A percentile compares a stretch with the other conserved stretches of the same genome.
phyloP scores from a whole-genome alignment of 2,888 invertebrate genomes.

The Drosophila paramelanica region DNA sequence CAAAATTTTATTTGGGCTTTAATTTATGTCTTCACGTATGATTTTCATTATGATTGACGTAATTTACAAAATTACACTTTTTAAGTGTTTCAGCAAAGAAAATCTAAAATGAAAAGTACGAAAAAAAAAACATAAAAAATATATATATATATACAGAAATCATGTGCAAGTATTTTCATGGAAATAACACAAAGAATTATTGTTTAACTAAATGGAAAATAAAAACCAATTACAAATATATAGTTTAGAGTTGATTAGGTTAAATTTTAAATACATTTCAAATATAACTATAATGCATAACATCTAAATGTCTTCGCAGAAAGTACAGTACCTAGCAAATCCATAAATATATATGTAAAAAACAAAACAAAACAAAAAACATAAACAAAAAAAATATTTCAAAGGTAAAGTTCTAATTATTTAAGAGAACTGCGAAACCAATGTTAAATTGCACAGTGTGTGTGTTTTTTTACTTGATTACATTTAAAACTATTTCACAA shows the following conservation, averaged over 20 bases:
- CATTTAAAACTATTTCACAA: conserved; percentile 36
- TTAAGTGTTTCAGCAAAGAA: conserved; percentile 15
- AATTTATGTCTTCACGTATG: conserved; percentile 58
- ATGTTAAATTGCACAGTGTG: conserved; percentile 49
- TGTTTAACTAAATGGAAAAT: conserved; percentile 32
- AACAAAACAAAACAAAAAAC: conserved; percentile 7
- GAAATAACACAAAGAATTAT: conserved; percentile 71
- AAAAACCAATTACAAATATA: conserved; percentile 18
- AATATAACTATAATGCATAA: conserved; percentile 27
- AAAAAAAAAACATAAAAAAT: conserved; percentile 18
- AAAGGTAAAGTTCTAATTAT: conserved; percentile 28
- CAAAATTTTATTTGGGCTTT: conserved; percentile 48
- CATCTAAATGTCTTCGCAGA: conserved; percentile 67
- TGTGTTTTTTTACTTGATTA: conserved; percentile 15
- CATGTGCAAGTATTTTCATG: conserved; percentile 78
- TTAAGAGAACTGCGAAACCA: conserved; percentile 38
- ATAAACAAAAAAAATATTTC: conserved; percentile 14
- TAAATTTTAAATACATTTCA: conserved; percentile 43
- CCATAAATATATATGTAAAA: conserved; percentile 50
- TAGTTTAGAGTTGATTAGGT: conserved; percentile 46
- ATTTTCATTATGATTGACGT: conserved; percentile 46
- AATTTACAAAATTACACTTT: conserved; percentile 70
- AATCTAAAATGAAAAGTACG: conserved; percentile 25
- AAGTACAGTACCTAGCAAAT: conserved; percentile 61
- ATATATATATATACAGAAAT: conserved; percentile 29